Base-by-base conservation (phyloP, 2,113 vertebrate species). In the Empidonax traillii region DNA sequence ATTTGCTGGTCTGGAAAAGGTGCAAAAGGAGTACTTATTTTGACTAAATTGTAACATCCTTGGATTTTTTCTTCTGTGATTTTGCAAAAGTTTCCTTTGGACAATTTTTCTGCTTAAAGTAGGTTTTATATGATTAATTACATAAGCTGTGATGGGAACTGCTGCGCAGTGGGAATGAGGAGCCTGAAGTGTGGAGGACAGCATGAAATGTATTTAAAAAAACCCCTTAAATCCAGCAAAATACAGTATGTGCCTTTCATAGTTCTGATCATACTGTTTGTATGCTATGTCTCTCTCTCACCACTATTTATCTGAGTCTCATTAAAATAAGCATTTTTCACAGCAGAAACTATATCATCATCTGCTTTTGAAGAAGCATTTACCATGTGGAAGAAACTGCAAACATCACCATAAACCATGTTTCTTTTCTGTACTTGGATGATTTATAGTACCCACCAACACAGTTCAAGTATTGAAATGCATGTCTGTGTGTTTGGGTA, bases 171-270 rank as follows among this genome's bases (percentile, higher is more conserved):
- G 76, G 68, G 87, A 88, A 88, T 37, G 35, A 92, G 37, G 79
- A 94, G 59, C 72, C 83, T 89, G 35, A 90, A 94, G 37, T 94
- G 93, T 96, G 83, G 82, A 92, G 68, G 79, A 92, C 93, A 92
- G 72, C 76, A 96, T 75, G 65, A 96, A 93, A 96, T 52, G 53
- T 74, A 55, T 88, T 95, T 74, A 7, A 56, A 92, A 89, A 93
- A 65, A 0, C 0, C 4, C 49, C 49, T 78, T 84, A 59, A 80
- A 94, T 84, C 27, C 41, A 92, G 41, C 66, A 77, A 91, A 83
- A 93, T 84, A 58, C 55, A 84, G 47, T 62, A 67, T 30, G 76
- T 92, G 44, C n/a, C 82, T 88, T 86, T 88, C 92, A 67, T 84
- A 91, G 56, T 33, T 51, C 51, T 23, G 39, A 74, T 91, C 67